phyloP scores from a whole-genome alignment of 2,113 vertebrate species.

The Danionella cerebrum region DNA sequence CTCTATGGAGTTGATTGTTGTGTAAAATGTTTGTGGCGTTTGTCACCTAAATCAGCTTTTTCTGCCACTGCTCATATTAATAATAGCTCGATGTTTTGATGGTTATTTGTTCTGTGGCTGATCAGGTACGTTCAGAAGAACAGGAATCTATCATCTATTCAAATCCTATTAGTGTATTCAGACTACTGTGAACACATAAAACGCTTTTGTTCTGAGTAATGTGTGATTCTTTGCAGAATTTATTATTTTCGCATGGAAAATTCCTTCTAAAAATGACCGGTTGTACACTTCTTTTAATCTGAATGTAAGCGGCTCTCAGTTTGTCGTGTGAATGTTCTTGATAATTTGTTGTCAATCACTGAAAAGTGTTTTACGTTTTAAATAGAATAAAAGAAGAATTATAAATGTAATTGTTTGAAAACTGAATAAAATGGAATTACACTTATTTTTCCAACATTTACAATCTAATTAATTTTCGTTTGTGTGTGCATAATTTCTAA shows the following conservation, averaged over 20 bases:
- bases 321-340: slow-evolving; percentile 59
- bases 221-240: neutral
- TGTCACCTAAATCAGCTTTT: slow-evolving; percentile 28
- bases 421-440: slow-evolving; percentile 57
- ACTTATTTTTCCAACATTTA: slow-evolving; percentile 53
- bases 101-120: neutral
- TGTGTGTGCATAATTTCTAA: neutral
- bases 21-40: slow-evolving; percentile 50
- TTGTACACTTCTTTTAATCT: slow-evolving; percentile 43
- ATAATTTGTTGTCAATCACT: slow-evolving; percentile 55
- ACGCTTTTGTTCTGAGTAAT: neutral
- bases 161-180: neutral
- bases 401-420: slow-evolving; percentile 64
- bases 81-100: neutral
- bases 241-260: neutral
- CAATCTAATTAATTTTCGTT: neutral
- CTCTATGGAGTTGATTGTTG: slow-evolving; percentile 39
- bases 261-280: slow-evolving; percentile 31
- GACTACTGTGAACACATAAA: neutral
- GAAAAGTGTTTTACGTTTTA: slow-evolving; percentile 52
- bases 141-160: neutral
- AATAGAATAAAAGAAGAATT: slow-evolving; percentile 65
- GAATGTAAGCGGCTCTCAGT: slow-evolving; percentile 39
- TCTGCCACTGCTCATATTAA: neutral
- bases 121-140: neutral